Percentiles rank a stretch among this genome's conserved stretches.
Conservation (phyloP, 2,797 vertebrate genomes). For the Protonibea diacanthus region DNA sequence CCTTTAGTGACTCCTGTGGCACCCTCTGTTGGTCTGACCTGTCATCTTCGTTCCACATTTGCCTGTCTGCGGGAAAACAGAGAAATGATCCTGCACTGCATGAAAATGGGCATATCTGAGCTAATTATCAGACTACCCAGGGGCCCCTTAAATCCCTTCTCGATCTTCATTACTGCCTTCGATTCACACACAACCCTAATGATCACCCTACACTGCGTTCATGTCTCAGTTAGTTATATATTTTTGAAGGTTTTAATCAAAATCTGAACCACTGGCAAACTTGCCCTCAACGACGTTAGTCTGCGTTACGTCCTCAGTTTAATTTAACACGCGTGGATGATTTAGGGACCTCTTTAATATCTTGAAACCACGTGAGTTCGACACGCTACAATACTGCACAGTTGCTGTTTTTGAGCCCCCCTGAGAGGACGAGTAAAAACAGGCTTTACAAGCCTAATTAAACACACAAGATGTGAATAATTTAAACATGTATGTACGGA, state of each 20-base stretch:
- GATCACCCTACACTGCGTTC: conserved; percentile 41
- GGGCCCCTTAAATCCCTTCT: conserved; percentile 39
- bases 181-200: conserved; percentile 49
- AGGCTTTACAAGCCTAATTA: conserved; percentile 75
- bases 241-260: background rate
- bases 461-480: conserved; percentile 76
- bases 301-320: conserved; percentile 39
- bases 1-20: conserved; percentile 60
- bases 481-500: conserved; percentile 70
- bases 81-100: conserved; percentile 60
- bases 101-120: conserved; percentile 64
- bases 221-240: conserved; percentile 22
- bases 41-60: conserved; percentile 65
- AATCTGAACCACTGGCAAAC: conserved; percentile 21
- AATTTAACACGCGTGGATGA: conserved; percentile 59
- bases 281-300: conserved; percentile 10
- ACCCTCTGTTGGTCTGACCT: conserved; percentile 73
- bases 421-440: conserved; percentile 66
- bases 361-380: conserved; percentile 52
- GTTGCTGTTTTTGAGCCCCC: conserved; percentile 71
- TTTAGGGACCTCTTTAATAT: conserved; percentile 50
- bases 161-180: conserved; percentile 42
- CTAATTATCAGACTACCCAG: conserved; percentile 61
- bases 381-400: conserved; percentile 59
- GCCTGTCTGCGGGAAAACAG: conserved; percentile 62